phyloP scores from a whole-genome alignment of 1,140 invertebrate genomes.

The Solenopsis invicta region DNA sequence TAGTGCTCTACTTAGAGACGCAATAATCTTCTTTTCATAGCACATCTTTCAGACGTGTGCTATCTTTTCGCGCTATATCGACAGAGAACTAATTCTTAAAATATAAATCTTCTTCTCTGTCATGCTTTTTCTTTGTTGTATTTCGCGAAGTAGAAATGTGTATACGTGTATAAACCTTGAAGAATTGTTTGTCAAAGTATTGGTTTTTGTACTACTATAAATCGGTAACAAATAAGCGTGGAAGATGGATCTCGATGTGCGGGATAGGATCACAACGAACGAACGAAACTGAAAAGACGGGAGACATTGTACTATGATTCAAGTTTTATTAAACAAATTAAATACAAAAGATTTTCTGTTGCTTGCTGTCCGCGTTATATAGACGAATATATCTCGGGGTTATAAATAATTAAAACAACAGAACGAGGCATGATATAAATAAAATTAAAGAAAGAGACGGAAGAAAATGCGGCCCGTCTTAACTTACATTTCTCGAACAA shows the following conservation, averaged over 20 bases:
- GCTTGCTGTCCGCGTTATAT: slow-evolving; percentile 60
- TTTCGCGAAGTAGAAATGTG: slow-evolving; percentile 16
- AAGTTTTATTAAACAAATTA: slow-evolving; percentile 85
- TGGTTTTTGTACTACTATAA: slow-evolving; percentile 58
- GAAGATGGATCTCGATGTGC: slow-evolving; percentile 17
- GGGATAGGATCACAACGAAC: slow-evolving; percentile 48
- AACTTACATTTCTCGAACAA: slow-evolving; percentile 1
- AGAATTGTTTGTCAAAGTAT: slow-evolving; percentile 28
- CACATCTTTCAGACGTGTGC: neutral
- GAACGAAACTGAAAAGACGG: slow-evolving; percentile 67
- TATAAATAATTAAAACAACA: slow-evolving; percentile 83
- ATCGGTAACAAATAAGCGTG: slow-evolving; percentile 40
- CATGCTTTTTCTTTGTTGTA: slow-evolving; percentile 7
- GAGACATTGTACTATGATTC: slow-evolving; percentile 83
- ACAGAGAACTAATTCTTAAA: neutral
- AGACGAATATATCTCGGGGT: slow-evolving; percentile 70
- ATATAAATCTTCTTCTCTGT: neutral
- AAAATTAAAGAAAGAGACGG: slow-evolving; percentile 64
- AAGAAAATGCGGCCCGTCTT: slow-evolving; percentile 28
- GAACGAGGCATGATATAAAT: slow-evolving; percentile 76
- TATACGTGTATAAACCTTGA: slow-evolving; percentile 8
- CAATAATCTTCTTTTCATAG: neutral
- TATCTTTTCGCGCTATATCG: neutral
- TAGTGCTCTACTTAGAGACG: neutral
- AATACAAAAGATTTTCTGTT: slow-evolving; percentile 84